These are phyloP conservation scores for Drosophila murphyi DNA, from an alignment of 1,140 invertebrate genomes.

Conservation along the genomic window DNA sequence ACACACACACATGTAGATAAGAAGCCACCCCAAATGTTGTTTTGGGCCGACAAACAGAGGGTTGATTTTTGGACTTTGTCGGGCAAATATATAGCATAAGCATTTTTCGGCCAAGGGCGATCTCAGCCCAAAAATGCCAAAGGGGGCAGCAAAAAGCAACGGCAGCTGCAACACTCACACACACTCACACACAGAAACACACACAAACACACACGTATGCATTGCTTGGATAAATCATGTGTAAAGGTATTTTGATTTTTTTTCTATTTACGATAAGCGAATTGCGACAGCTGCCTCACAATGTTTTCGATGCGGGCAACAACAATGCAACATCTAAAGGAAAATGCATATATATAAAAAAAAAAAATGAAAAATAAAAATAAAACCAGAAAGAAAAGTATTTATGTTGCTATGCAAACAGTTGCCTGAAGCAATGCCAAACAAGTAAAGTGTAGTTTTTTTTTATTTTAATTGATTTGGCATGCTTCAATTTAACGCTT, in stretches of 20 bases:
- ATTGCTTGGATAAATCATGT: slow-evolving; percentile 79
- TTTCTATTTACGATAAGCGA: slow-evolving; percentile 29
- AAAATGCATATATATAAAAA: neutral
- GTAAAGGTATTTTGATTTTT: slow-evolving; percentile 80
- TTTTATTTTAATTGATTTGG: slow-evolving; percentile 77
- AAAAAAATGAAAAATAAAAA: neutral
- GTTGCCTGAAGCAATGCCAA: slow-evolving; percentile 16
- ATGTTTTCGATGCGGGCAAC: slow-evolving; percentile 17
- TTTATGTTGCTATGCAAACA: slow-evolving; percentile 33
- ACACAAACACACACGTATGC: slow-evolving; percentile 27
- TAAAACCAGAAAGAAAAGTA: neutral
- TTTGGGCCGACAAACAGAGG: slow-evolving; percentile 46
- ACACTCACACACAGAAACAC: slow-evolving; percentile 20
- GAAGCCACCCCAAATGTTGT: slow-evolving; percentile 66
- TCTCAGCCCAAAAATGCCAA: slow-evolving; percentile 63
- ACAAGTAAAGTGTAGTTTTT: slow-evolving; percentile 28
- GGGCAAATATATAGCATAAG: slow-evolving; percentile 60
- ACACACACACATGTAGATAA: slow-evolving; percentile 7
- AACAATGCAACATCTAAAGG: slow-evolving; percentile 22
- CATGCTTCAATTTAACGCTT: slow-evolving; percentile 83
- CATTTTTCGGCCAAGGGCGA: slow-evolving; percentile 77
- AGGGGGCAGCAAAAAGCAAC: slow-evolving; percentile 55
- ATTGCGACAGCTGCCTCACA: slow-evolving; percentile 37
- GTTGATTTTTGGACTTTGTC: slow-evolving; percentile 56
- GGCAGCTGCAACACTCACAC: slow-evolving; percentile 60